phyloP scores from a whole-genome alignment of 2,797 vertebrate genomes.

The Oceanodroma leucorhoa region DNA sequence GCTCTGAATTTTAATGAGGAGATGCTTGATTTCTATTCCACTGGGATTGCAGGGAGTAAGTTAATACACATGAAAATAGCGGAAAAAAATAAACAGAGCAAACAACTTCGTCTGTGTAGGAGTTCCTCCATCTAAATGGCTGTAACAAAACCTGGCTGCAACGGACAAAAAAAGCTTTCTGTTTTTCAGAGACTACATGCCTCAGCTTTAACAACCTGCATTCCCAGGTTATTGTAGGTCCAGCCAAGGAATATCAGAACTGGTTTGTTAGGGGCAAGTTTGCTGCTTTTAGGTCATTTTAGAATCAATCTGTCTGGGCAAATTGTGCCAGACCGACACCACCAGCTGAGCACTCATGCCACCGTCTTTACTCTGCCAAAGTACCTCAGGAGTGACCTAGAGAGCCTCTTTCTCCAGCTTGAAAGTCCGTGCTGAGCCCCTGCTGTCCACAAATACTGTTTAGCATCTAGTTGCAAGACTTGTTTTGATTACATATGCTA shows the following conservation, averaged over 20 bases:
- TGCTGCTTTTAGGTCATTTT: not conserved
- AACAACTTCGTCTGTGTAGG: not conserved
- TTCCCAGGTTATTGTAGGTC: not conserved
- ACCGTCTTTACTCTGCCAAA: not conserved
- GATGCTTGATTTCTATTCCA: not conserved
- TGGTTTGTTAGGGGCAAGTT: not conserved
- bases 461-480: not conserved
- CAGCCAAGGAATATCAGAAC: not conserved
- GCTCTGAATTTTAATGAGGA: constrained; percentile 30
- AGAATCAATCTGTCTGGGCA: not conserved
- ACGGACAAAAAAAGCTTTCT: not conserved
- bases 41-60: not conserved
- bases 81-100: not conserved
- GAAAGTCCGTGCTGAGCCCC: not conserved
- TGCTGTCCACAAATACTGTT: not conserved
- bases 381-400: not conserved
- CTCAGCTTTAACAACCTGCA: not conserved
- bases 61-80: not conserved
- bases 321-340: not conserved
- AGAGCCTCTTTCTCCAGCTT: not conserved
- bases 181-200: not conserved
- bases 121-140: not conserved
- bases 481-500: not conserved
- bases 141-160: not conserved
- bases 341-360: not conserved